Evolutionary conservation across 1,140 invertebrate species (phyloP).

Genomic region (Leptinotarsa lineolata): DNA sequence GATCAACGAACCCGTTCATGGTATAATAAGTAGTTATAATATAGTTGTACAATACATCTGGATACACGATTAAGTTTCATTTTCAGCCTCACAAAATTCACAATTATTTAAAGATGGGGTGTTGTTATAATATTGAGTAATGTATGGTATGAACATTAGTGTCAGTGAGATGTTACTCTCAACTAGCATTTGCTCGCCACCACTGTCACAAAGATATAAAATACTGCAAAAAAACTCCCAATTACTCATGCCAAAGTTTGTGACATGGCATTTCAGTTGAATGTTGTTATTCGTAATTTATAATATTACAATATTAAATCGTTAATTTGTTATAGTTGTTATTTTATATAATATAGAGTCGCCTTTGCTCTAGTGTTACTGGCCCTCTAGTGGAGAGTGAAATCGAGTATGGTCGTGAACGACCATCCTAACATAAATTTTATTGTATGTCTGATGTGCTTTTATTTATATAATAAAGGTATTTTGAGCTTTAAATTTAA

Average conservation of each 20-base stretch:
- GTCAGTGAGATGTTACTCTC: constrained; percentile 37
- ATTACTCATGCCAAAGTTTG: constrained; percentile 51
- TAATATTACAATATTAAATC: constrained; percentile 48
- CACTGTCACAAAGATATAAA: constrained; percentile 35
- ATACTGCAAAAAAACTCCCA: constrained; percentile 38
- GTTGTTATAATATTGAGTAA: constrained; percentile 36
- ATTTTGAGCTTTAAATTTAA: constrained; percentile 53
- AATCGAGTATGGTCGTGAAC: constrained; percentile 36
- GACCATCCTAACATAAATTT: constrained; percentile 44
- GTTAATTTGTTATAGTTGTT: constrained; percentile 55
- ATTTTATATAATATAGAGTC: constrained; percentile 50
- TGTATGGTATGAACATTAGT: constrained; percentile 34
- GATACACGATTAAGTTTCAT: constrained; percentile 12
- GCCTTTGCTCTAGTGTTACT: constrained; percentile 30
- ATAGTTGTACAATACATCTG: constrained; percentile 20
- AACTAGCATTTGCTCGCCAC: constrained; percentile 28
- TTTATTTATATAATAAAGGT: constrained; percentile 54
- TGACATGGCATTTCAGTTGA: constrained; percentile 52
- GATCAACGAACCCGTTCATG: constrained; percentile 46
- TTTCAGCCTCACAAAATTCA: constrained; percentile 20
- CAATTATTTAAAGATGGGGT: constrained; percentile 38
- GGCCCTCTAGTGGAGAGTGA: constrained; percentile 26
- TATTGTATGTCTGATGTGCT: constrained; percentile 51
- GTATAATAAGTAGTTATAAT: constrained; percentile 23
- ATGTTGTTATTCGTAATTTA: constrained; percentile 55